Evolutionary conservation across 2,113 vertebrate genomes (phyloP).

Genomic region (Atrichornis clamosus): DNA sequence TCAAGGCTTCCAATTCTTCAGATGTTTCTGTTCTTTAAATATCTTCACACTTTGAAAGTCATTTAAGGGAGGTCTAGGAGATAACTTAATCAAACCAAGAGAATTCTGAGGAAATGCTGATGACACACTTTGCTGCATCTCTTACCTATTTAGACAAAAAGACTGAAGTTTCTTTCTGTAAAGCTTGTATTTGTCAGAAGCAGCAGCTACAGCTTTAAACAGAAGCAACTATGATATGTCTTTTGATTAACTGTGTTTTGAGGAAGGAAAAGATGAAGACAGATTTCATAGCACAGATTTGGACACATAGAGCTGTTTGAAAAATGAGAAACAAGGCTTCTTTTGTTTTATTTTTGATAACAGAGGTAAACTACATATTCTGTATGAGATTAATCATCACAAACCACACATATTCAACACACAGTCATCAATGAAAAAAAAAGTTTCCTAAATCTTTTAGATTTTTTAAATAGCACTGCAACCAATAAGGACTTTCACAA

Average conservation of each 20-base stretch:
- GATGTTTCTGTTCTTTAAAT: not conserved
- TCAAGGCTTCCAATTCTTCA: not conserved
- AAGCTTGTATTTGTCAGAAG: not conserved
- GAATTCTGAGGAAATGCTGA: not conserved
- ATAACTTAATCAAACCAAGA: not conserved
- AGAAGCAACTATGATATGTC: not conserved
- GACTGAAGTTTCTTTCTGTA: not conserved
- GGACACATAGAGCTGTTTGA: fast-evolving
- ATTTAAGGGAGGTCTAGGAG: not conserved
- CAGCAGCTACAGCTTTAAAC: not conserved
- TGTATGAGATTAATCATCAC: not conserved
- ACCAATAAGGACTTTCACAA: not conserved
- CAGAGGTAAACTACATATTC: not conserved
- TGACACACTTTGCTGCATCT: not conserved
- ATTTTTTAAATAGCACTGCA: not conserved
- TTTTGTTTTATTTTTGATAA: not conserved
- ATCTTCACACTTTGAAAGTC: not conserved
- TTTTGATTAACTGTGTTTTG: not conserved
- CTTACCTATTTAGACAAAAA: not conserved
- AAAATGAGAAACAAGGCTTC: not conserved
- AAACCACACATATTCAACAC: not conserved
- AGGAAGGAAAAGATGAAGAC: not conserved
- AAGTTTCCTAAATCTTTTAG: not conserved
- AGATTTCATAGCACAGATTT: not conserved
- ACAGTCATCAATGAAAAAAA: not conserved